phyloP scores from a whole-genome alignment of 2,888 invertebrate species.

The Drosophila neonasuta region DNA sequence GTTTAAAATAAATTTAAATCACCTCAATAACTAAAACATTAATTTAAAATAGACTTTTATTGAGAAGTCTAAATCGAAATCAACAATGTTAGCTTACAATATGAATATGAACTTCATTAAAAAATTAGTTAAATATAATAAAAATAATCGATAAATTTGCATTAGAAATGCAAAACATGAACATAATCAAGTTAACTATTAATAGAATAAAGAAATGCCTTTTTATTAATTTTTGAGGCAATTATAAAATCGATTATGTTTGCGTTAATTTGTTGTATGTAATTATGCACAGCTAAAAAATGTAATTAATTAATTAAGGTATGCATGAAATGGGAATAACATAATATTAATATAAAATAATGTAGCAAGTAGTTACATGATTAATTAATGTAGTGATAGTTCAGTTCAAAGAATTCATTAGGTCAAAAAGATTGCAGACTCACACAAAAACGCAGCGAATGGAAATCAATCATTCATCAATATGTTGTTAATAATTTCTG shows the following conservation, averaged over 20 bases:
- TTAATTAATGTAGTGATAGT: neutral
- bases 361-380: neutral
- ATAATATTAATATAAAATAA: neutral
- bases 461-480: slow-evolving; percentile 50
- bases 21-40: too few relatives aligned
- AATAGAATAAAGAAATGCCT: neutral
- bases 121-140: neutral
- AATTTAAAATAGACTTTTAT: too few relatives aligned
- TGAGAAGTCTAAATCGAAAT: too few relatives aligned
- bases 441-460: neutral
- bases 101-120: too few relatives aligned
- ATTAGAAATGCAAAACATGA: too few relatives aligned
- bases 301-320: neutral
- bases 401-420: slow-evolving; percentile 15
- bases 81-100: too few relatives aligned
- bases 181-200: neutral
- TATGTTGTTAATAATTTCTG: slow-evolving; percentile 30
- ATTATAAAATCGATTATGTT: neutral
- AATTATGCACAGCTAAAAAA: neutral
- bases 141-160: neutral
- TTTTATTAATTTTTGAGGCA: neutral
- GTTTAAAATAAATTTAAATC: too few relatives aligned
- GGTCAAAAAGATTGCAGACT: slow-evolving; percentile 3
- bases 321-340: neutral
- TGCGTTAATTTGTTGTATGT: neutral